Evolutionary conservation across 2,888 invertebrate genomes (phyloP), one percentile per base, ranked within the genome.

Genomic region (Patella caerulea): DNA sequence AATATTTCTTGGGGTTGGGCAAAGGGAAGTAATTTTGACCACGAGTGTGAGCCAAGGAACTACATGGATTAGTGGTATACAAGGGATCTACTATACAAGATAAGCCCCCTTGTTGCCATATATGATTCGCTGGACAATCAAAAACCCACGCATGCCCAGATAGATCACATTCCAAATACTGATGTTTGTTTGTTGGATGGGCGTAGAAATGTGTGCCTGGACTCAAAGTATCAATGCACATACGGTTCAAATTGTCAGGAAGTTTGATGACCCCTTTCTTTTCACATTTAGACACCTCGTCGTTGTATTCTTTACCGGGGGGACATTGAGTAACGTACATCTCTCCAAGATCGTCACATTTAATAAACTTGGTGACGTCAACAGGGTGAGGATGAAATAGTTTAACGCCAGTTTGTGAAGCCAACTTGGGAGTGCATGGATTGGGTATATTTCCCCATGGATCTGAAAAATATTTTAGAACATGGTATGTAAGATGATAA

Each of bases 261-360:
- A 65, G 65, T 5, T 45, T 45, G 45, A 45, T 45, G 45, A 45
- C 9, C 5, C 5, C 45, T 45, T 45, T 5, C 45, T 45, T 45
- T 45, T 5, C 45, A 45, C 71, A 75, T 29, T 71, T 54, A 11
- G 55, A 55, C 9, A 55, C 71, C 52, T 54, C 45, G 12, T 19
- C 54, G 55, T 75, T 70, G 75, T 71, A 75, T 7, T 55, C 69
- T 54, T 75, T 56, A 15, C 69, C 55, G 5, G 29, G 55, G 2
- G 75, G 75, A 29, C 75, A 75, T 29, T 75, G 75, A 11, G 75
- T 75, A 19, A 75, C 56, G 70, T 75, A 75, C 75, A 75, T 75
- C 54, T 73, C 54, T 53, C 73, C 73, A 29, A n/a, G 17, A 55
- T 19, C 17, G 73, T 73, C 73, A 53, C 73, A 73, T 17, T 55